Evolutionary conservation across 2,113 vertebrate genomes (phyloP).

Genomic region (Oncorhynchus masou): DNA sequence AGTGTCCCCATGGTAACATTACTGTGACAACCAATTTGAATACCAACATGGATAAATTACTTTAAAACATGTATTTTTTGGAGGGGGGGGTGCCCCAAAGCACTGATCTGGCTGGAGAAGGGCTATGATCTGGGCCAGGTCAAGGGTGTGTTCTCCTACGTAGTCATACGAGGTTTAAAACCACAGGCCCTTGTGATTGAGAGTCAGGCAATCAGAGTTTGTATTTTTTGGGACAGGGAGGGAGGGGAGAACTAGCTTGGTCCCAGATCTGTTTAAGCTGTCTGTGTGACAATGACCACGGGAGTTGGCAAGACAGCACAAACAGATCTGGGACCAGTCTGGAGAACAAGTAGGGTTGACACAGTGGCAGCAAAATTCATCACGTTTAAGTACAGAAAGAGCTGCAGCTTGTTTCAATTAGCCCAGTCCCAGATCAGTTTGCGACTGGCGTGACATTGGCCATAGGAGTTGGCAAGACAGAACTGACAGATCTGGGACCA

Average conservation of each 20-base stretch:
- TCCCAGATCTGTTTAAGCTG: too few relatives aligned
- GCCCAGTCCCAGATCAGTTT: too few relatives aligned
- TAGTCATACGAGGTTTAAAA: slow-evolving; percentile 13
- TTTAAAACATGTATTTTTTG: too few relatives aligned
- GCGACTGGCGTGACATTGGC: too few relatives aligned
- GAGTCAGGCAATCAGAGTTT: slow-evolving; percentile 1
- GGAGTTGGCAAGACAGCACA: background rate
- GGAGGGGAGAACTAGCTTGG: background rate
- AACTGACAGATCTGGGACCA: too few relatives aligned
- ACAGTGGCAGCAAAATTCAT: slow-evolving; percentile 36
- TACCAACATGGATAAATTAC: background rate
- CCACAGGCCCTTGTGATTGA: slow-evolving; percentile 15
- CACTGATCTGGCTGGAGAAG: background rate
- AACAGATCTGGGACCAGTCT: background rate
- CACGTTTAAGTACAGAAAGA: slow-evolving; percentile 34
- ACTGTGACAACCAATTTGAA: background rate
- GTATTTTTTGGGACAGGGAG: background rate
- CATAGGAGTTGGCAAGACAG: too few relatives aligned
- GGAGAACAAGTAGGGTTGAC: slow-evolving; percentile 38
- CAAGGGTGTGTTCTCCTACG: slow-evolving; percentile 21
- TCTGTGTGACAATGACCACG: too few relatives aligned
- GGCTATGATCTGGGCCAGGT: background rate
- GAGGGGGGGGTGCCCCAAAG: background rate
- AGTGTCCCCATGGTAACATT: background rate
- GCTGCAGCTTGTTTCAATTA: slow-evolving; percentile 34